Conservation (phyloP, 1,140 invertebrate genomes). For the Trichogramma pretiosum region DNA sequence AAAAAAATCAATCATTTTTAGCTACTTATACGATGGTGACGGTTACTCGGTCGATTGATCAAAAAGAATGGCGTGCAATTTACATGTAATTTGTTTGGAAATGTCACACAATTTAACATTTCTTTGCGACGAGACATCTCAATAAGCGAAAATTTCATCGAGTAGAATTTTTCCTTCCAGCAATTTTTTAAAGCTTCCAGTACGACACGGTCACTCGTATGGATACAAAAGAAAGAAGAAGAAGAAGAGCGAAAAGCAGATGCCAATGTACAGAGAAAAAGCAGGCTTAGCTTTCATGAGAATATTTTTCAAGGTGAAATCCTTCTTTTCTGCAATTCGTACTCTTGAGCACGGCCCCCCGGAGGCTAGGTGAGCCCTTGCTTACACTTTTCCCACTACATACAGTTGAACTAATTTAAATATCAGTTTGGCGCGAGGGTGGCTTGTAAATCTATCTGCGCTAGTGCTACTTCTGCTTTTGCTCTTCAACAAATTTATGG, state of each 20-base stretch:
- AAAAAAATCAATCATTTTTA: too few relatives aligned
- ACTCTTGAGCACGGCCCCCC: constrained; percentile 8
- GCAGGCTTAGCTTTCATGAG: too few relatives aligned
- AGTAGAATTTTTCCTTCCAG: too few relatives aligned
- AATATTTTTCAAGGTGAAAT: constrained; percentile 24
- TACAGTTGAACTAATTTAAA: constrained; percentile 46
- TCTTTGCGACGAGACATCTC: too few relatives aligned
- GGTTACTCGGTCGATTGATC: too few relatives aligned
- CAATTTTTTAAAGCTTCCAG: too few relatives aligned
- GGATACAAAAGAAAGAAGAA: not conserved
- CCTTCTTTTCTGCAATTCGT: constrained; percentile 1
- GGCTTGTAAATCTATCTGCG: constrained; percentile 47
- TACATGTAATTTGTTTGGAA: too few relatives aligned
- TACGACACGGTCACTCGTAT: not conserved
- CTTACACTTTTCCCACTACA: constrained; percentile 15
- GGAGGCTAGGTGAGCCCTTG: constrained; percentile 6
- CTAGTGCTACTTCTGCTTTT: constrained; percentile 13
- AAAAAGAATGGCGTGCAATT: too few relatives aligned
- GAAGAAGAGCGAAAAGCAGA: not conserved
- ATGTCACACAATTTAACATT: too few relatives aligned
- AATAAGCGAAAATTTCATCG: too few relatives aligned
- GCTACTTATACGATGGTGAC: too few relatives aligned
- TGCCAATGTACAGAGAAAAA: not conserved
- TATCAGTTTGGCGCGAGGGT: constrained; percentile 43
- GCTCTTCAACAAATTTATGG: constrained; percentile 40